Evolutionary conservation across 2,888 invertebrate genomes (phyloP).

Genomic region (Elysia crispata): DNA sequence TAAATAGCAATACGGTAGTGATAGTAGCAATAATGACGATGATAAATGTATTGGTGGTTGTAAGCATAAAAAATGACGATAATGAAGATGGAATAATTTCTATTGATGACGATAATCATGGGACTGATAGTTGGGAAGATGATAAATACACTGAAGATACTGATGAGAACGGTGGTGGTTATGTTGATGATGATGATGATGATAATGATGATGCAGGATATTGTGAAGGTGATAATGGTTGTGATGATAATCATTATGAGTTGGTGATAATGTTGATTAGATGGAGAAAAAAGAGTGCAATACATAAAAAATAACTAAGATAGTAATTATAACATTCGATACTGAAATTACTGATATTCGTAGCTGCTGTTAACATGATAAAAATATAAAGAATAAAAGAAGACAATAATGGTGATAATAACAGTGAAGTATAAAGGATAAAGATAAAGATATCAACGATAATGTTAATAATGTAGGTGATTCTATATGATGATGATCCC

Average conservation of each 20-base stretch:
- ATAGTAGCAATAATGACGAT: no score
- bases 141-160: conserved; percentile 38
- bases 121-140: conserved; percentile 31
- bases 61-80: no score
- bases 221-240: conserved; percentile 27
- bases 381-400: no score
- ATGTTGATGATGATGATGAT: conserved; percentile 53
- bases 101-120: conserved; percentile 46
- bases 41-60: no score
- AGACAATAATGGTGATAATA: no score
- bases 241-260: neutral
- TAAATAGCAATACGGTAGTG: no score
- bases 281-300: neutral
- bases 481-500: no score
- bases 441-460: no score
- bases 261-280: neutral
- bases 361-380: no score
- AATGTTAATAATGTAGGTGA: no score
- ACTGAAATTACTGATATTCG: neutral
- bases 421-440: no score
- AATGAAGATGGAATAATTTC: conserved; percentile 5
- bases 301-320: neutral
- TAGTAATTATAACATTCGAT: neutral
- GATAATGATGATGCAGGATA: conserved; percentile 49
- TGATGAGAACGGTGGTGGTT: conserved; percentile 50